A percentile compares a stretch with the other conserved stretches of the same genome.
These are phyloP conservation scores for Cacatua alba DNA, from an alignment of 2,113 vertebrate species.

Conservation along the genomic window DNA sequence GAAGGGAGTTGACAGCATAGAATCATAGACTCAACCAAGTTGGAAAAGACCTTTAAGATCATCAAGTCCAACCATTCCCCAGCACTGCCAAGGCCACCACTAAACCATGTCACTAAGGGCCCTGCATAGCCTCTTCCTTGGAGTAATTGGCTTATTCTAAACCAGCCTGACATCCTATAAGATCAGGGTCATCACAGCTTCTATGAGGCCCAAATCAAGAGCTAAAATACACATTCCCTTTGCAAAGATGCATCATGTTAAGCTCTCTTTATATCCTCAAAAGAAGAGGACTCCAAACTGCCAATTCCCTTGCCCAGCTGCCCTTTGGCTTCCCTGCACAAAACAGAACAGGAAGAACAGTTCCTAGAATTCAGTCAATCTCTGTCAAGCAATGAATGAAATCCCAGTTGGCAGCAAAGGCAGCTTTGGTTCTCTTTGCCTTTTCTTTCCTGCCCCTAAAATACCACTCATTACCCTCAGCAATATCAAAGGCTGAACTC, in stretches of 20 bases:
- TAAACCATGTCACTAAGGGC: background rate
- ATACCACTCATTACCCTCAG: slow-evolving; percentile 9
- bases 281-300: background rate
- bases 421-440: slow-evolving; percentile 8
- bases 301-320: background rate
- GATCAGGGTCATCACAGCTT: background rate
- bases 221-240: fast-evolving
- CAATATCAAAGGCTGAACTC: background rate
- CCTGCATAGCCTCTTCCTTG: background rate
- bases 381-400: background rate
- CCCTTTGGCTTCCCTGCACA: background rate
- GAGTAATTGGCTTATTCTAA: background rate
- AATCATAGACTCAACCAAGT: background rate
- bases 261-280: background rate
- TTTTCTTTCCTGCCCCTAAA: slow-evolving; percentile 1
- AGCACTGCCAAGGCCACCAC: background rate
- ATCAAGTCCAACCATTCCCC: background rate
- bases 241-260: background rate
- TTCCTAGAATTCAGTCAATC: background rate
- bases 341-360: background rate
- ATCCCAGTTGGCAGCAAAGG: background rate
- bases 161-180: background rate
- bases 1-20: background rate
- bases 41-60: background rate
- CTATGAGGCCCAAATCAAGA: background rate